Evolutionary conservation across 1,140 invertebrate species (phyloP), one percentile per base, ranked within the genome.

Genomic region (Capitella teleta): DNA sequence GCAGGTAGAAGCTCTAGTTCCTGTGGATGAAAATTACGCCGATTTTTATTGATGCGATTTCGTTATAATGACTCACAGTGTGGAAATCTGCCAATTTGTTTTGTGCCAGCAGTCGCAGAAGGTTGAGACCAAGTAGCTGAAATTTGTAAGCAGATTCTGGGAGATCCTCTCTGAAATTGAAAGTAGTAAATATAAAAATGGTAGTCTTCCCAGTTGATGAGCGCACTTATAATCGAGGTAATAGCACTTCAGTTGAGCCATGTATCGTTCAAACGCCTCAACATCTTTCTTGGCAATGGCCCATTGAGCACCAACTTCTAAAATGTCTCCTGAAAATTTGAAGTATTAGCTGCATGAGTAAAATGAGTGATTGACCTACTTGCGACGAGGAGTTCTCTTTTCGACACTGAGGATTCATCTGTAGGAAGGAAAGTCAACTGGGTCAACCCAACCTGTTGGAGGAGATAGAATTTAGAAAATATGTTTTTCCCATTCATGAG

Each of bases 31-130:
- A 8, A 16, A 40, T 40, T 18, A 8, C 10, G n/a, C 38, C 21
- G 10, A 19, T 2, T n/a, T n/a, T n/a, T n/a, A 18, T 8, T 42
- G 8, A 12, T 21, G 12, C 4, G 30, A 34, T 40, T 12, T 2
- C 8, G 2, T 8, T 40, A 10, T 47, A 48, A 43, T n/a, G 47
- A 32, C 66, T 69, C 65, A 78, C 77, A 5, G 93, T 98, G 64
- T 98, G 95, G 73, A 99, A 99, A 69, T 98, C 95, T 1, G 93
- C 94, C 0, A 99, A 86, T 64, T 90, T 77, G 68, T 98, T 98
- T 73, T 94, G 89, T 4, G 93, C 90, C 0, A 98, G 70, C n/a
- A 99, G 74, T 72, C 91, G 94, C 23, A 99, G 74, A 3, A 99
- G 75, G 76, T 98, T 96, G 19, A 99, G 74, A 0, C 95, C 95